Base-by-base conservation (phyloP, 2,797 vertebrate genomes). In the Chelidonichthys spinosus region DNA sequence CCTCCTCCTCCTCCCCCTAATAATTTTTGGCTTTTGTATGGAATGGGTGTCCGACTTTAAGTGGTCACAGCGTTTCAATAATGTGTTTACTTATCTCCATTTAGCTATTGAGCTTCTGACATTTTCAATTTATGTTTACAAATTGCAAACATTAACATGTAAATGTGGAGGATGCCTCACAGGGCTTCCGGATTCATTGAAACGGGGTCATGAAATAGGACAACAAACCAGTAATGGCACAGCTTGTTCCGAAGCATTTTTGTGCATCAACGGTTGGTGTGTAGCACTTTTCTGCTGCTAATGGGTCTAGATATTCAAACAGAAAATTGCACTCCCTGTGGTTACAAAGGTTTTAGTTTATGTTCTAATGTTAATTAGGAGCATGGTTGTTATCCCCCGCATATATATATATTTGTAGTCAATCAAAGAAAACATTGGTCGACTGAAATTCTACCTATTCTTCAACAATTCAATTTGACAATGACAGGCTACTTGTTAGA, bases 121-220 rank as follows among this genome's bases (percentile, higher is more conserved):
- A 94, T 91, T 93, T 94, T 94, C 91, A 92, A 92, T 94, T 93
- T 92, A 91, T 92, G 92, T 93, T 94, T 93, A 92, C 92, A 92
- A 94, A 93, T 93, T 92, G 90, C 87, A 64, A 82, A 92, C 92
- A 93, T 94, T 92, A 92, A 85, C 89, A 94, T 92, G 90, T 92
- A 93, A 93, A 93, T 93, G 91, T 87, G 82, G 85, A 85, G 82
- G 86, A 89, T 82, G 89, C 89, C 93, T 92, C 85, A 75, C 83
- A 84, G 90, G 91, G 84, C 66, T 92, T 83, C 84, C 60, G 69
- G 84, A 85, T 86, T 91, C 84, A 88, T 70, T 88, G 85, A 87
- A 90, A 91, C 87, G 76, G 84, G 87, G 89, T 92, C 80, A 85
- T 76, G 78, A 86, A 91, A 89, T 53, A 70, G 88, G 82, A 91